phyloP scores from a whole-genome alignment of 2,888 invertebrate species.

The Hypomecis punctinalis region DNA sequence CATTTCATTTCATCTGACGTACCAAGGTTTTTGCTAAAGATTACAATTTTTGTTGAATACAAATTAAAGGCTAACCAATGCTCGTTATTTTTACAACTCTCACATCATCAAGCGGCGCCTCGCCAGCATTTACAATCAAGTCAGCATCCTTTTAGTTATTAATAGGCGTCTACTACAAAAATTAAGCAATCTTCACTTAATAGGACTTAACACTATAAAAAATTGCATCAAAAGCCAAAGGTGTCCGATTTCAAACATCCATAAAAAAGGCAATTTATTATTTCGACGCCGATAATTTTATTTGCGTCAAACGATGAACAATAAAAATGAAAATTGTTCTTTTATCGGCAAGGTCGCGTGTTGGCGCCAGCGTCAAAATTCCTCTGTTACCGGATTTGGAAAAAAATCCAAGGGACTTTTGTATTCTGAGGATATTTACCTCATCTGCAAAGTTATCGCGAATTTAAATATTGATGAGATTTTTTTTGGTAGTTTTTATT shows the following conservation, averaged over 20 bases:
- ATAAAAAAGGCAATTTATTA: conserved; percentile 58
- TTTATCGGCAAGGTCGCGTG: conserved; percentile 58
- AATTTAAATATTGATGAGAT: conserved; percentile 36
- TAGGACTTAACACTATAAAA: conserved; percentile 29
- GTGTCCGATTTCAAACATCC: conserved; percentile 43
- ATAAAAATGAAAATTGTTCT: conserved; percentile 51
- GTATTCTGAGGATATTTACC: conserved; percentile 28
- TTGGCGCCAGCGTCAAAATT: conserved; percentile 65
- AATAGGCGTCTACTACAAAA: conserved; percentile 8
- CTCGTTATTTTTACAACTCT: conserved; percentile 3
- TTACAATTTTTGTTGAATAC: too few species aligned
- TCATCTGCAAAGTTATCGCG: conserved; percentile 32
- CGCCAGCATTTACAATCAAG: conserved; percentile 5
- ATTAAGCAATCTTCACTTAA: conserved; percentile 24
- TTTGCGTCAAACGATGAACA: conserved; percentile 50
- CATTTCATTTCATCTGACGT: too few species aligned
- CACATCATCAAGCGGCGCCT: conserved; percentile 8
- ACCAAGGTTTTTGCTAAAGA: too few species aligned
- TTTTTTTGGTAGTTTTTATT: conserved; percentile 33
- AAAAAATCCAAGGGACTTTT: conserved; percentile 35
- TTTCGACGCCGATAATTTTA: conserved; percentile 54
- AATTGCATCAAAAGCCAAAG: conserved; percentile 35
- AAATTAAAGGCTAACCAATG: not conserved
- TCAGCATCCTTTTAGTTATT: conserved; percentile 13
- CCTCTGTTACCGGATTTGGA: conserved; percentile 51